Base-by-base conservation (phyloP, 2,113 vertebrate genomes). In the Capreolus pygargus region DNA sequence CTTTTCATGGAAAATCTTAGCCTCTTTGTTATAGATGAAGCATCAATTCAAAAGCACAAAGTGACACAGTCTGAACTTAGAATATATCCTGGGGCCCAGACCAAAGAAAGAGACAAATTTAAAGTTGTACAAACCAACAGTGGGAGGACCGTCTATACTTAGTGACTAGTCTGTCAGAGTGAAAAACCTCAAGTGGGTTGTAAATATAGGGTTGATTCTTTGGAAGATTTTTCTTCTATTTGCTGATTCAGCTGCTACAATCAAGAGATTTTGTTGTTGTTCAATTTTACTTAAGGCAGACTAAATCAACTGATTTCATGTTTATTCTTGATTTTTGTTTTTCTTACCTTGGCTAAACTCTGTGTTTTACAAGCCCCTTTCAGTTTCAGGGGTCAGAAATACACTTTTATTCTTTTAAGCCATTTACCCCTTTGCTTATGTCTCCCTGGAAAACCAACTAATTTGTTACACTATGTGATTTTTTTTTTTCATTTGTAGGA, bases 131-230 rank as follows among this genome's bases (percentile, higher is more conserved):
- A 98, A 98, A 98, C 98, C 98, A 98, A 96, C n/a, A 97, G 99
- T 98, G 98, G 99, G 98, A 98, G 98, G 98, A 98, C 97, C 87
- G 86, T 98, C 98, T 99, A 98, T 98, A 98, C 98, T 99, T 98
- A 98, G 98, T 45, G 89, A 98, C 98, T 95, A 64, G 95, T 95
- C 96, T 98, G 98, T 98, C 98, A 96, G 97, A 33, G 0, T 98
- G 97, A 98, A 99, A 97, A 99, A 98, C 99, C 99, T 99, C 98
- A 98, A 98, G 98, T 98, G 98, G 98, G 98, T 97, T 98, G 89
- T 98, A 99, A 99, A 95, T 98, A 98, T 89, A 99, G 98, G 98
- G 98, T 98, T 98, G 98, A 94, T 60, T 96, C 97, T 97, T 97
- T 81, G 97, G 88, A 67, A 97, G 39, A 76, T 86, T 98, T 99